These are phyloP conservation scores for Oxyruncus cristatus DNA, from an alignment of 2,113 vertebrate genomes.

Conservation along the genomic window DNA sequence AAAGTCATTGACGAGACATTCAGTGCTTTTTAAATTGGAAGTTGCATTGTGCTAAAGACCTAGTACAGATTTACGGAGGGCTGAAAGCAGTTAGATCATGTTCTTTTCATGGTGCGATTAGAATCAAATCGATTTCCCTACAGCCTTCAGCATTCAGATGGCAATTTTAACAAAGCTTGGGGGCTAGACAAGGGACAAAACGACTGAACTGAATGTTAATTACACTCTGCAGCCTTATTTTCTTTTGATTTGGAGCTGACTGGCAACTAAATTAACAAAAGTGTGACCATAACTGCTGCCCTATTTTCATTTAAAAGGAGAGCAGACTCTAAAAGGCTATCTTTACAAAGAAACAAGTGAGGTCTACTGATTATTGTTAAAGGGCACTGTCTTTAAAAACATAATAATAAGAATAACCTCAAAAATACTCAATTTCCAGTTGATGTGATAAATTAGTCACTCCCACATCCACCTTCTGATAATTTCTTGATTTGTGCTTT, in stretches of 20 bases:
- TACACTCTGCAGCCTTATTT: constrained; percentile 91
- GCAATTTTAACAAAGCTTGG: constrained; percentile 91
- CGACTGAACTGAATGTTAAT: constrained; percentile 99
- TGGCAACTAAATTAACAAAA: constrained; percentile 89
- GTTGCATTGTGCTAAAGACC: constrained; percentile 95
- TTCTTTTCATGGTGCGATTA: constrained; percentile 99
- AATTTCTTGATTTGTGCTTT: constrained; percentile 48
- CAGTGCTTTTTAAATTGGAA: constrained; percentile 98
- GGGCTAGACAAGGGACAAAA: constrained; percentile 89
- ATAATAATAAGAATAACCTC: constrained; percentile 71
- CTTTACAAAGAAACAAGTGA: constrained; percentile 84
- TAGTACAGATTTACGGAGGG: constrained; percentile 96
- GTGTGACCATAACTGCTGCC: constrained; percentile 91
- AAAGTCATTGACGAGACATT: constrained; percentile 99
- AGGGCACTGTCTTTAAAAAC: constrained; percentile 77
- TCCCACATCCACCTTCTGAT: constrained; percentile 21
- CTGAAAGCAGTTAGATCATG: constrained; percentile 99
- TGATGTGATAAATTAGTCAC: constrained; percentile 67
- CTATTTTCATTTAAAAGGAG: constrained; percentile 86
- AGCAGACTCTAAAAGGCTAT: constrained; percentile 82
- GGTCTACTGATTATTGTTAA: constrained; percentile 83
- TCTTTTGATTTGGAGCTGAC: constrained; percentile 87
- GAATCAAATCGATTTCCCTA: constrained; percentile 99
- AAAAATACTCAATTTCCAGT: constrained; percentile 56
- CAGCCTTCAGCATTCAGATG: constrained; percentile 92